A percentile compares a stretch with the other conserved stretches of the same genome.
Evolutionary conservation across 2,113 vertebrate genomes (phyloP).

Genomic region (Martes martes): DNA sequence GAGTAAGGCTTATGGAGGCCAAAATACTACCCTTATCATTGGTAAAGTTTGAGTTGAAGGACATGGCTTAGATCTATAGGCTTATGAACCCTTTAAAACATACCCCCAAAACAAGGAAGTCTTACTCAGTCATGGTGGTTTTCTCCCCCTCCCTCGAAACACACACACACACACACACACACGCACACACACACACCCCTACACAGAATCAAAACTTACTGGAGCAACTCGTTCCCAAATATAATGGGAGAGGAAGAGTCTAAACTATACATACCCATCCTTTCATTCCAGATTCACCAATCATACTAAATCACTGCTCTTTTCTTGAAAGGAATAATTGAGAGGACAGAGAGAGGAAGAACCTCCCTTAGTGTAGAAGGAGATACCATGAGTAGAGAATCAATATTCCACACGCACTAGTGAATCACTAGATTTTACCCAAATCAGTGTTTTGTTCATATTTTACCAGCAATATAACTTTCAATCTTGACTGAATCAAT

Average conservation of each 20-base stretch:
- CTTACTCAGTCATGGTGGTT: not conserved
- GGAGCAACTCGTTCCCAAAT: not conserved
- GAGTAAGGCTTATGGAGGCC: not conserved
- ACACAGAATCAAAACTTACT: not conserved
- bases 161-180: not conserved
- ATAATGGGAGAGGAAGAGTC: not conserved
- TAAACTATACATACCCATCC: not conserved
- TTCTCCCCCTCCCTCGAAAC: rapidly evolving
- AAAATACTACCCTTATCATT: not conserved
- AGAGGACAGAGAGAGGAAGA: not conserved
- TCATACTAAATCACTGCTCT: not conserved
- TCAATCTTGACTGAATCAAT: not conserved
- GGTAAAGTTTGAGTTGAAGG: not conserved
- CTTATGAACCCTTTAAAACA: not conserved
- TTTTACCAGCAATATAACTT: not conserved
- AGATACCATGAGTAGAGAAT: not conserved
- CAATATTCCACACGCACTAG: not conserved
- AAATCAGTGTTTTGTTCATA: not conserved
- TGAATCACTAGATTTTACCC: not conserved
- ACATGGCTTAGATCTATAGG: not conserved
- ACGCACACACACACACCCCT: not conserved
- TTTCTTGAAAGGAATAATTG: not conserved
- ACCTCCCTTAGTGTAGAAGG: not conserved
- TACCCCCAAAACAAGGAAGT: not conserved
- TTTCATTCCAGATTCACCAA: not conserved